Percentiles rank a stretch among this genome's conserved stretches.
These are phyloP conservation scores for Eupsittula cactorum DNA, from an alignment of 2,113 vertebrate species.

Conservation along the genomic window DNA sequence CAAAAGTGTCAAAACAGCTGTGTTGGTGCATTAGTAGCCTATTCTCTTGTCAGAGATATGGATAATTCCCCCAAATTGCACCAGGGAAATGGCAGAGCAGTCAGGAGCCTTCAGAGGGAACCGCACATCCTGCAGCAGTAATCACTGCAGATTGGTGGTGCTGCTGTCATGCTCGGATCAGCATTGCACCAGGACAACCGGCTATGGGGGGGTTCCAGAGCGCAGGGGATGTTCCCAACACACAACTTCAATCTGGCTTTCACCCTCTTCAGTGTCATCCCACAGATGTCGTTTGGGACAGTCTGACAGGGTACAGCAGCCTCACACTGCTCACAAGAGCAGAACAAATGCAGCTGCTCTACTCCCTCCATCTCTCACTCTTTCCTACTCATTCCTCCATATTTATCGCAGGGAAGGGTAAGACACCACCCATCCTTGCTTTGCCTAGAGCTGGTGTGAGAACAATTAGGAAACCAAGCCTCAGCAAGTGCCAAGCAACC, in stretches of 20 bases:
- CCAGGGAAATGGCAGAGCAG: conserved; percentile 41
- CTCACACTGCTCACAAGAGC: rapidly evolving
- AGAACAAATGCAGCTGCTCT: rapidly evolving
- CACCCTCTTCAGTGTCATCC: neutral
- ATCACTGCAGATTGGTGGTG: neutral
- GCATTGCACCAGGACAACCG: rapidly evolving
- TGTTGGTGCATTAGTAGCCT: conserved; percentile 84
- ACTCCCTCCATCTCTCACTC: neutral
- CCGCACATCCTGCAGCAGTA: neutral
- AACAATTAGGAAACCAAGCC: neutral
- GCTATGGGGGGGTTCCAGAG: neutral
- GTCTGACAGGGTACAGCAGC: neutral
- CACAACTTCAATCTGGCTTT: rapidly evolving
- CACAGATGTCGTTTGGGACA: rapidly evolving
- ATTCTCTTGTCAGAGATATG: conserved; percentile 81
- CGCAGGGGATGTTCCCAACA: neutral
- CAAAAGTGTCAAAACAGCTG: conserved; percentile 86
- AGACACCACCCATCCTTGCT: neutral
- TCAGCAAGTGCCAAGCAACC: neutral
- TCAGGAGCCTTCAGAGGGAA: conserved; percentile 5
- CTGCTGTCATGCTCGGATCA: neutral
- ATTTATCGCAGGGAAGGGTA: rapidly evolving
- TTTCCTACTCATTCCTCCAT: neutral
- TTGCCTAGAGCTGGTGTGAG: neutral
- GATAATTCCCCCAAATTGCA: conserved; percentile 75